phyloP scores from a whole-genome alignment of 1,140 invertebrate genomes.

The Drosophila nigromelanica region DNA sequence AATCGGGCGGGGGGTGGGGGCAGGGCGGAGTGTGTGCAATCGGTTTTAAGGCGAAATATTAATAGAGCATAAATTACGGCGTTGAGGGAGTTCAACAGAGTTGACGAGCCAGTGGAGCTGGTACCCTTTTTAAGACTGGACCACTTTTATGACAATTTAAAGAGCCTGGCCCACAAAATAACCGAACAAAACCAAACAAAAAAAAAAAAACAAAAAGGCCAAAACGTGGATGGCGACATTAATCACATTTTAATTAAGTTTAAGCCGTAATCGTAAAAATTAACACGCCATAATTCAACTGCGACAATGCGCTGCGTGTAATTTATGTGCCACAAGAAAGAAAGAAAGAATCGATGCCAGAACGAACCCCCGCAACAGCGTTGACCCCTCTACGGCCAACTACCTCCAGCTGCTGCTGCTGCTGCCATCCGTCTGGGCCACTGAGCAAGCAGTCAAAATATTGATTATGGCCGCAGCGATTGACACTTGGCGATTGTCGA shows the following conservation, averaged over 20 bases:
- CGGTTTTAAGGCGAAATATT: slow-evolving; percentile 76
- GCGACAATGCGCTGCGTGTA: slow-evolving; percentile 80
- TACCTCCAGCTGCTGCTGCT: not conserved
- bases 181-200: no score
- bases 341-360: slow-evolving; percentile 11
- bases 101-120: slow-evolving; percentile 4
- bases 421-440: not conserved
- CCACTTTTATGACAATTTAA: slow-evolving; percentile 75
- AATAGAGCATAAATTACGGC: slow-evolving; percentile 79
- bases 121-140: slow-evolving; percentile 12
- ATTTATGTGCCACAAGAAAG: slow-evolving; percentile 63
- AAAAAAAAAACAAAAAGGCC: slow-evolving; percentile 19
- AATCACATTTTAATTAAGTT: slow-evolving; percentile 82
- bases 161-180: slow-evolving; percentile 58
- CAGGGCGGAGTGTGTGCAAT: slow-evolving; percentile 6
- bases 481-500: slow-evolving; percentile 66
- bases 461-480: slow-evolving; percentile 71
- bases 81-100: slow-evolving; percentile 9
- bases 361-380: not conserved
- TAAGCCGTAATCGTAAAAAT: slow-evolving; percentile 82
- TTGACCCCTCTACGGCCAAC: not conserved
- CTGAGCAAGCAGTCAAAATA: slow-evolving; percentile 64
- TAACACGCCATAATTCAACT: slow-evolving; percentile 81
- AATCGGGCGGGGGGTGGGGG: not conserved
- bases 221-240: slow-evolving; percentile 59